Conservation (phyloP, 2,797 vertebrate genomes). For the Pseudopleuronectes americanus region DNA sequence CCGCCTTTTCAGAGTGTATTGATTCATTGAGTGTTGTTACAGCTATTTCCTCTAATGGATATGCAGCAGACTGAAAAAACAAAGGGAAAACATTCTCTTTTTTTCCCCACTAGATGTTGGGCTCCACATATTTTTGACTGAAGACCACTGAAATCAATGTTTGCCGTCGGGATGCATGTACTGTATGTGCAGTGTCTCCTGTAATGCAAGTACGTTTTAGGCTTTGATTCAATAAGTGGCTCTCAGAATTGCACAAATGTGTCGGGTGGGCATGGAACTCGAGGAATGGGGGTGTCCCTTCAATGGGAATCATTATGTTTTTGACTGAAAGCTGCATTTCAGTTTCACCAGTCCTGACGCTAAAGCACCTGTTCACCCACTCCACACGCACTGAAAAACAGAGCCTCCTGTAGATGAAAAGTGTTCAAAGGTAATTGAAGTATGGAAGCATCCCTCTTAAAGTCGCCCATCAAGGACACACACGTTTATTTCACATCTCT, state of each 20-base stretch:
- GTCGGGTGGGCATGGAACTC: constrained; percentile 35
- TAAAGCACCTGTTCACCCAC: constrained; percentile 17
- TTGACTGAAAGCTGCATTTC: constrained; percentile 54
- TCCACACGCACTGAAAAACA: constrained; percentile 15
- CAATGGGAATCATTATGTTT: constrained; percentile 49
- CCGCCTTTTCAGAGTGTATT: constrained; percentile 26
- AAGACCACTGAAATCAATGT: constrained; percentile 54
- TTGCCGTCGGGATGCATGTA: constrained; percentile 34
- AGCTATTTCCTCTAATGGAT: constrained; percentile 50
- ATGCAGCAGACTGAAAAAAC: constrained; percentile 32
- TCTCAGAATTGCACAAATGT: constrained; percentile 48
- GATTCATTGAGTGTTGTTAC: constrained; percentile 32
- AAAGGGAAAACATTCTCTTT: constrained; percentile 15
- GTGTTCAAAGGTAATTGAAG: constrained; percentile 42
- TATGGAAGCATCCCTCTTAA: constrained; percentile 30
- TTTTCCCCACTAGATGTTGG: constrained; percentile 15
- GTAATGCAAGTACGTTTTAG: constrained; percentile 50
- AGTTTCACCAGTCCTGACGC: constrained; percentile 33
- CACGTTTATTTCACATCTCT: constrained; percentile 67
- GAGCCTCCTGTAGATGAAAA: constrained; percentile 23
- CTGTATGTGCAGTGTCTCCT: constrained; percentile 34
- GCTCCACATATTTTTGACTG: constrained; percentile 43
- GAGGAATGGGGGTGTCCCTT: constrained; percentile 27
- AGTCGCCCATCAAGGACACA: constrained; percentile 65
- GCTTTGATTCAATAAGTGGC: constrained; percentile 67